These are phyloP conservation scores for Actenoides lindsayi DNA, from an alignment of 2,113 vertebrate species.

Conservation along the genomic window DNA sequence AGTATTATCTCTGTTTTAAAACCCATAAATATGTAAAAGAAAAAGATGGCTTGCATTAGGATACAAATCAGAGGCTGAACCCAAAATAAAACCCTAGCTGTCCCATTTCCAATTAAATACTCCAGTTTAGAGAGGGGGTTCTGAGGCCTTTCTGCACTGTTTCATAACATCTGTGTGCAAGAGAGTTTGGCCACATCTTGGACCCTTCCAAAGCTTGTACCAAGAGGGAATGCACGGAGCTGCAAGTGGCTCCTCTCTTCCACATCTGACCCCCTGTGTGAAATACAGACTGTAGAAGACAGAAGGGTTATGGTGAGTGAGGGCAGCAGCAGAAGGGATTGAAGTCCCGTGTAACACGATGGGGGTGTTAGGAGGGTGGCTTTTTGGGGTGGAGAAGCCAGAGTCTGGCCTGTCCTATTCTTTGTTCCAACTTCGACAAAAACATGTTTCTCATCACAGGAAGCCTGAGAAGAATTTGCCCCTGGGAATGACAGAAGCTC, in stretches of 20 bases:
- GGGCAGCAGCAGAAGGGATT: background rate
- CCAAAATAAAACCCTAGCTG: background rate
- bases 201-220: background rate
- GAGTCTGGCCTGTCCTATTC: background rate
- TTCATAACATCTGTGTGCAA: background rate
- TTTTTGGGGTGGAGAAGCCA: background rate
- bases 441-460: constrained; percentile 52
- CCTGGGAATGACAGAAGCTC: constrained; percentile 53
- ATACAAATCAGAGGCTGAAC: background rate
- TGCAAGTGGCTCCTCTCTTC: background rate
- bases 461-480: constrained; percentile 60
- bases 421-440: constrained; percentile 28
- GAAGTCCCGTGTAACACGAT: background rate
- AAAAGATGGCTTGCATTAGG: background rate
- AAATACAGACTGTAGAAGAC: background rate
- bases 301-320: background rate
- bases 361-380: background rate
- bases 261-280: background rate
- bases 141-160: background rate
- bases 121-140: background rate
- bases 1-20: background rate
- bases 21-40: background rate
- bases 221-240: background rate
- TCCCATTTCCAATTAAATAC: background rate
- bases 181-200: background rate